Conservation (phyloP, 2,113 vertebrate species). For the Caracal caracal region DNA sequence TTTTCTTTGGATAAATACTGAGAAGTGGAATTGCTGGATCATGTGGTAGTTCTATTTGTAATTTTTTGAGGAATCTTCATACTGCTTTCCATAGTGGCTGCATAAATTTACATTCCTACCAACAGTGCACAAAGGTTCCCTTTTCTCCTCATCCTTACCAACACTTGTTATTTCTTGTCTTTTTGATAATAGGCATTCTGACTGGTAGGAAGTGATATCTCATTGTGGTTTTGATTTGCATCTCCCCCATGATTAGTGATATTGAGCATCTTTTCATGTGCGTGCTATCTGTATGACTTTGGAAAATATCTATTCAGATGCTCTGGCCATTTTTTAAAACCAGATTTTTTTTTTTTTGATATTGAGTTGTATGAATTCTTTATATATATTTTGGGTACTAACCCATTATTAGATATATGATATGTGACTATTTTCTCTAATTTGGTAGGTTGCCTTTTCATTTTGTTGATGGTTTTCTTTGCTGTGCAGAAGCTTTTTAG, state of each 20-base stretch:
- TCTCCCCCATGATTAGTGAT: background rate
- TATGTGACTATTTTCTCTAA: background rate
- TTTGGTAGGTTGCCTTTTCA: background rate
- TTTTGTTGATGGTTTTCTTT: background rate
- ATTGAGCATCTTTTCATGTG: background rate
- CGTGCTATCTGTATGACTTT: background rate
- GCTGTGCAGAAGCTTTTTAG: background rate
- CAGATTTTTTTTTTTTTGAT: background rate
- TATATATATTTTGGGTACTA: background rate
- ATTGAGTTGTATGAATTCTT: background rate
- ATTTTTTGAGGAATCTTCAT: background rate
- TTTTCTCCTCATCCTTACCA: background rate
- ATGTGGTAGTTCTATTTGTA: background rate
- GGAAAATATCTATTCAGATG: background rate
- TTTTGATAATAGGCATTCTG: background rate
- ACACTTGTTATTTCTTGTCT: background rate
- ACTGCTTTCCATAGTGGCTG: background rate
- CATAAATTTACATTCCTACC: background rate
- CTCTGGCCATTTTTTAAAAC: background rate
- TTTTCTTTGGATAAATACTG: background rate
- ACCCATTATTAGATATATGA: background rate
- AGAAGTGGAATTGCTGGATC: background rate
- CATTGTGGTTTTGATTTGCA: background rate
- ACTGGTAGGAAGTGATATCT: background rate
- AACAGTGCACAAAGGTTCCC: background rate